Conservation (phyloP, 1,140 invertebrate species). For the Sipha flava region DNA sequence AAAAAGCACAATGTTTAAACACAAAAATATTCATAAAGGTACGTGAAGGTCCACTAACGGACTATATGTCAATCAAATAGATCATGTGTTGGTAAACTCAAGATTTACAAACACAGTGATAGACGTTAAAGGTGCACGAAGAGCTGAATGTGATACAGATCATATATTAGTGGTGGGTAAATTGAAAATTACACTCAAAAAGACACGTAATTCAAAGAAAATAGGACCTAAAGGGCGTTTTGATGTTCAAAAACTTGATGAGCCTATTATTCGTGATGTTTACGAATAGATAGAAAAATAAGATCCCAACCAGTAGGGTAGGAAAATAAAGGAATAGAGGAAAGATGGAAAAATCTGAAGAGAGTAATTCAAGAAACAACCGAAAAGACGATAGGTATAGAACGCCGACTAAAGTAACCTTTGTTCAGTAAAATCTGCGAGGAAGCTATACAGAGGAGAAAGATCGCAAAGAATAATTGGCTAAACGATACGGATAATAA, state of each 20-base stretch:
- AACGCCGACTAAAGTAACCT: background rate
- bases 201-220: background rate
- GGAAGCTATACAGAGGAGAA: slow-evolving; percentile 12
- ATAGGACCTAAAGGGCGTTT: background rate
- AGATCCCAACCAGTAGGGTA: background rate
- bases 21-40: slow-evolving; percentile 37
- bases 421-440: slow-evolving; percentile 35
- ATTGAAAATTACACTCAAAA: slow-evolving; percentile 11
- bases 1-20: slow-evolving; percentile 35
- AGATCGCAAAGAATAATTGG: background rate
- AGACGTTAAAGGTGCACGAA: slow-evolving; percentile 33
- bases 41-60: slow-evolving; percentile 36
- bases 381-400: background rate
- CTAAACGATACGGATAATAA: slow-evolving; percentile 6
- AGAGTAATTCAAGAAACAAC: background rate
- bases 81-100: slow-evolving; percentile 34
- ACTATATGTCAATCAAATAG: slow-evolving; percentile 34
- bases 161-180: slow-evolving; percentile 34
- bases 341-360: background rate
- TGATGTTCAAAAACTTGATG: background rate
- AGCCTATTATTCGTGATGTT: background rate
- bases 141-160: slow-evolving; percentile 34
- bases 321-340: background rate
- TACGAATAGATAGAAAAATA: background rate
- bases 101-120: background rate